These are phyloP conservation scores for Parnassius mnemosyne DNA, from an alignment of 2,888 invertebrate genomes.

Conservation along the genomic window DNA sequence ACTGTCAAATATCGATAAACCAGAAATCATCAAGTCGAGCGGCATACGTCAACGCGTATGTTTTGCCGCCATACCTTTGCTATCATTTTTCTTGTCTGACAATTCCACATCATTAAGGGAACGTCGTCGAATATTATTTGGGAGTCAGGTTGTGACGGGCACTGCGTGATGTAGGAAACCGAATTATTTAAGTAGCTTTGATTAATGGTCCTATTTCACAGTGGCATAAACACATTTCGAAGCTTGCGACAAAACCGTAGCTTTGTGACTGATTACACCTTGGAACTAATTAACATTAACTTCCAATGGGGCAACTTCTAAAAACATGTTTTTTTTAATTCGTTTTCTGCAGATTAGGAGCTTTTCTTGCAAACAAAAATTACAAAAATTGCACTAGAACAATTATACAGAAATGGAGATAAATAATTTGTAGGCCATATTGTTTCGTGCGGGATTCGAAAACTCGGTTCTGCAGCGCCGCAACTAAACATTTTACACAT, in stretches of 20 bases:
- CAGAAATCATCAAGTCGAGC: conserved; percentile 7
- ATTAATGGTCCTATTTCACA: conserved; percentile 15
- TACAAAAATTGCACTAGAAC: too few species aligned
- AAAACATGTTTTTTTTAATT: too few species aligned
- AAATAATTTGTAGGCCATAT: too few species aligned
- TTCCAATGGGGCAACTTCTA: too few species aligned
- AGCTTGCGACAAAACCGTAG: neutral
- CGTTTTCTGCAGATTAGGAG: too few species aligned
- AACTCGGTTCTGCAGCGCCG: too few species aligned
- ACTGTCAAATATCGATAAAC: conserved; percentile 9
- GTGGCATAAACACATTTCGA: neutral
- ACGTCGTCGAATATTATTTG: conserved; percentile 19
- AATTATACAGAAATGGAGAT: too few species aligned
- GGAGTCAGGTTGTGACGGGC: neutral
- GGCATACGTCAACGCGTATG: conserved; percentile 17
- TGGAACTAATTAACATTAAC: too few species aligned
- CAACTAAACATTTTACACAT: too few species aligned
- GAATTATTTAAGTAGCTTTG: conserved; percentile 20
- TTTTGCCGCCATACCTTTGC: conserved; percentile 12
- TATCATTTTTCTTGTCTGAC: conserved; percentile 24
- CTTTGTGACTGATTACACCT: too few species aligned
- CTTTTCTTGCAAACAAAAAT: too few species aligned
- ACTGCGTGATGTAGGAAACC: conserved; percentile 17
- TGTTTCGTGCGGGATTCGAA: too few species aligned
- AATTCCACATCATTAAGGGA: conserved; percentile 20